phyloP scores from a whole-genome alignment of 2,113 vertebrate genomes.

The Gopherus evgoodei region DNA sequence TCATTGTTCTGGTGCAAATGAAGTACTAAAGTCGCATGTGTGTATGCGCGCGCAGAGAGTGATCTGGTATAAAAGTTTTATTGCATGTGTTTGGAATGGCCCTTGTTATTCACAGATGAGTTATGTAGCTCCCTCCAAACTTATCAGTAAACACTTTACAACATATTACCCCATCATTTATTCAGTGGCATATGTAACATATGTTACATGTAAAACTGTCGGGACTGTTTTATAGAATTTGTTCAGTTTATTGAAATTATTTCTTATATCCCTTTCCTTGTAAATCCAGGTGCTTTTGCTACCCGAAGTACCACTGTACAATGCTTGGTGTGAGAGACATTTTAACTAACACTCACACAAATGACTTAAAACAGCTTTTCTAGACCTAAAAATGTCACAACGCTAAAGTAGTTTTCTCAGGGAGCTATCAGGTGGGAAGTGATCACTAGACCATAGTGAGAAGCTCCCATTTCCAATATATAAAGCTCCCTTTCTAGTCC shows the following conservation, averaged over 20 bases:
- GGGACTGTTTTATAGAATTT: background rate
- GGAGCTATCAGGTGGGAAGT: background rate
- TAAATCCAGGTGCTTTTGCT: background rate
- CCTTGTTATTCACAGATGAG: background rate
- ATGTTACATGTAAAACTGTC: rapidly evolving
- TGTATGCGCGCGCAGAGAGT: rapidly evolving
- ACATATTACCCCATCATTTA: rapidly evolving
- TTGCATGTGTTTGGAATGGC: background rate
- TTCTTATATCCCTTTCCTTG: background rate
- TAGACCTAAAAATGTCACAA: background rate
- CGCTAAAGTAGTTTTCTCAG: constrained; percentile 3
- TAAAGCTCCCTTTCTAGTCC: background rate
- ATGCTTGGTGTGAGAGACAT: background rate
- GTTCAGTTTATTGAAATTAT: background rate
- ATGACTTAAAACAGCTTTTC: background rate
- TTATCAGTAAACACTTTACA: background rate
- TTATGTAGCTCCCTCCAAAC: background rate
- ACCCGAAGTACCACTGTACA: background rate
- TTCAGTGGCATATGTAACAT: rapidly evolving
- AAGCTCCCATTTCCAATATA: background rate
- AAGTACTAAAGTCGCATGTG: rapidly evolving
- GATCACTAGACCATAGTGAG: background rate
- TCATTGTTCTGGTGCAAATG: background rate
- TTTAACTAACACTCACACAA: background rate
- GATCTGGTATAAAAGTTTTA: background rate